Conservation (phyloP, 2,888 invertebrate species). For the Polymixis flavicincta region DNA sequence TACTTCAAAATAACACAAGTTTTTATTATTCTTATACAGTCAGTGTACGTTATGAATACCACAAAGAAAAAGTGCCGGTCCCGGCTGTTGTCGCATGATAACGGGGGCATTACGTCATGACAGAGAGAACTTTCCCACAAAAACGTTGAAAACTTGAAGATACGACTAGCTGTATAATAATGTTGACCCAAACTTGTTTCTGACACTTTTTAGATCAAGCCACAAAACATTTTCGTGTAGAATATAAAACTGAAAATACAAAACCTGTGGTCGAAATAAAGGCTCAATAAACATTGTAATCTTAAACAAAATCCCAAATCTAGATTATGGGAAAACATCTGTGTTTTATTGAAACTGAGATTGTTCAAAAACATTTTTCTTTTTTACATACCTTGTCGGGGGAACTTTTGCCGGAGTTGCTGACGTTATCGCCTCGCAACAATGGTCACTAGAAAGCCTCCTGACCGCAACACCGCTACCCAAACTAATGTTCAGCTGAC, state of each 20-base stretch:
- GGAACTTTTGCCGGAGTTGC: constrained; percentile 38
- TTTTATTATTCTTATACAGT: constrained; percentile 47
- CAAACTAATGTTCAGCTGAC: constrained; percentile 71
- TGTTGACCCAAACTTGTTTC: constrained; percentile 58
- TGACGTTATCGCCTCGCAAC: constrained; percentile 60
- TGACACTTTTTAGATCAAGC: constrained; percentile 44
- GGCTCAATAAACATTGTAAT: constrained; percentile 14
- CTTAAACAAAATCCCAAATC: constrained; percentile 29
- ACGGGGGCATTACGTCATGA: constrained; percentile 61
- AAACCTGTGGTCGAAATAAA: constrained; percentile 7
- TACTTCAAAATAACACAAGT: constrained; percentile 23
- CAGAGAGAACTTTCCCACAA: constrained; percentile 58
- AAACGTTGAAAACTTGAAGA: constrained; percentile 63
- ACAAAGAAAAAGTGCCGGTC: constrained; percentile 59
- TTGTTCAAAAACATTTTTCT: constrained; percentile 37
- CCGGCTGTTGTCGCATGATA: constrained; percentile 61
- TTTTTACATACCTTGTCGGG: too few relatives aligned
- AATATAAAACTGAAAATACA: constrained; percentile 23
- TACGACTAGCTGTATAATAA: constrained; percentile 60
- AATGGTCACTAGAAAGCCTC: constrained; percentile 61
- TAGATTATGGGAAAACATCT: constrained; percentile 28
- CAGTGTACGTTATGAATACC: constrained; percentile 54
- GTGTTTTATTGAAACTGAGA: constrained; percentile 40
- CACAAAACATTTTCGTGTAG: constrained; percentile 25
- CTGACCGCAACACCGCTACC: constrained; percentile 53